Base-by-base conservation (phyloP, 2,888 invertebrate species). In the Dicycla oo region DNA sequence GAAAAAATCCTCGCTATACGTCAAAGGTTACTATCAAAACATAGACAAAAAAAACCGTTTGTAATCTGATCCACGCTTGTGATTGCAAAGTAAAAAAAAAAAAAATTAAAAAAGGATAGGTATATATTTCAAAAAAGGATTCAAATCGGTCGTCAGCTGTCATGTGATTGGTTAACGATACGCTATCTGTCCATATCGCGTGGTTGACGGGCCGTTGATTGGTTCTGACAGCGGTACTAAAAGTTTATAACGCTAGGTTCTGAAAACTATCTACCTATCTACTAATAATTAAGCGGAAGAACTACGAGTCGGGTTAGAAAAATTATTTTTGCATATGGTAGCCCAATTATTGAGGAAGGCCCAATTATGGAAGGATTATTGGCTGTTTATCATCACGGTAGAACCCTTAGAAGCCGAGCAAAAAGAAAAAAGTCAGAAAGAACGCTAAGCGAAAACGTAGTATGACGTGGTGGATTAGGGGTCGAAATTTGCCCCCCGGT, bases 111-210 rank as follows among this genome's bases (percentile, higher is more conserved):
- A 62, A 66, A 67, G 54, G 60, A 58, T n/a, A n/a, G n/a, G n/a
- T n/a, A 64, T 18, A 57, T 11, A n/a, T 49, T 57, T 34, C 45
- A n/a, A 70, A 72, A 64, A 72, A 69, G 56, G 23, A n/a, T 73
- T 72, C 64, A 73, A 77, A 80, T 82, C 78, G 79, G 64, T 66
- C 72, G 79, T 63, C 73, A 84, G 69, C 80, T 86, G 85, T 80
- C 83, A 63, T 38, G 34, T 69, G 80, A 80, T 83, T 84, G 85
- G 83, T 80, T 75, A 80, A 78, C 86, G 80, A 83, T 84, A 84
- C 57, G 71, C 64, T 67, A 49, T 70, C 66, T 40, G 67, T 75
- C 26, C 70, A 82, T 82, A 80, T 80, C 67, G 61, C 76, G 68
- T 68, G 69, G 71, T 78, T 76, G 83, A 76, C 75, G 45, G 84